Evolutionary conservation across 64 coral and sea anemone genomes (phyloP), one percentile per base, ranked within the genome.

Genomic region (Montipora efflorescens): DNA sequence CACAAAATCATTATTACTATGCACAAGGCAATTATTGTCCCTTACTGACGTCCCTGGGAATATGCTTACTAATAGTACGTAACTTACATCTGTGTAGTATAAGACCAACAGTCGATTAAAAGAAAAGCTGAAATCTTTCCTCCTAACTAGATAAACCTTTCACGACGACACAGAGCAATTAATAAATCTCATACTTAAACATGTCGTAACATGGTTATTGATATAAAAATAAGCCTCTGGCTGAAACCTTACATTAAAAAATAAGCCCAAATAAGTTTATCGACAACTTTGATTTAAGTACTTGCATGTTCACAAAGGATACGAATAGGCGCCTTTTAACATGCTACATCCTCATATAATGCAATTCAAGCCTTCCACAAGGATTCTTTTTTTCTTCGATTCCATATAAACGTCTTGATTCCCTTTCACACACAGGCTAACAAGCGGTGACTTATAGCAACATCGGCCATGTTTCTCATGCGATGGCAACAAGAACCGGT

Each of bases 251-350:
- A 36, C 4, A 67, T 14, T 67, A 14, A 67, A 13, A 67, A 66
- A 66, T 66, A 66, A 55, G 52, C 52, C 9, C 6, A 55, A 55
- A 55, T 10, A 55, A 36, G 36, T 36, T 36, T 36, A 36, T 36
- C 1, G 2, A 2, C 36, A 36, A 36, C 2, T 36, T 36, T 36
- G 36, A 36, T 36, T 36, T 2, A 36, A 36, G 36, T 59, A 59
- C 25, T 43, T 44, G 11, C 5, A 23, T 36, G 1, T 36, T 36
- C 36, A 57, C 53, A 86, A 86, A 86, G 82, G 82, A 86, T 86
- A 86, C 82, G 82, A 86, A 86, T 86, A 86, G n/a, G 82, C 82
- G 82, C 82, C 82, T 8, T 86, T 86, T 86, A 86, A 86, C 82
- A 86, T 86, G 44, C 82, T 86, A 86, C 82, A 86, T 86, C 46